These are phyloP conservation scores for Streblospio benedicti DNA, from an alignment of 1,140 invertebrate species.

Conservation along the genomic window DNA sequence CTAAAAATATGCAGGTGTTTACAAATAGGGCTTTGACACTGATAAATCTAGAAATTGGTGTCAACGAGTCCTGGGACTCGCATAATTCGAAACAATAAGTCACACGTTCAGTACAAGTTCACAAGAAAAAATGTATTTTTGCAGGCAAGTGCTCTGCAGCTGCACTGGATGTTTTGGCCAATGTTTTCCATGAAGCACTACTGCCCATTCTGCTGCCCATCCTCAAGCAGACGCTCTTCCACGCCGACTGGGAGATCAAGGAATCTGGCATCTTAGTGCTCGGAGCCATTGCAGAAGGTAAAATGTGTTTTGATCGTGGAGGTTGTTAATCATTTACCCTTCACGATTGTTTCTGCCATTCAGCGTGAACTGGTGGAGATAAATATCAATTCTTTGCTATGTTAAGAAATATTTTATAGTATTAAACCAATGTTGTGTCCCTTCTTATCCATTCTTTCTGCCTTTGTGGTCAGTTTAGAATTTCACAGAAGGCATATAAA, in stretches of 20 bases:
- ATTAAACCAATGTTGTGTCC: too few relatives aligned
- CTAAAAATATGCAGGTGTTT: too few relatives aligned
- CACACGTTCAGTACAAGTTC: too few relatives aligned
- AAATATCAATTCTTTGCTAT: too few relatives aligned
- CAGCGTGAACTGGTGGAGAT: background rate
- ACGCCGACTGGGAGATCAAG: conserved; percentile 92
- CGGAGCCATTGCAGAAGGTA: conserved; percentile 95
- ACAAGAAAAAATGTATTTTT: conserved; percentile 11
- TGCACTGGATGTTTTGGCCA: conserved; percentile 90
- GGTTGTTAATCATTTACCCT: background rate
- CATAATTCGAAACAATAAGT: too few relatives aligned
- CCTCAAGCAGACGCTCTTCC: conserved; percentile 91
- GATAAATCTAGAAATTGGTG: background rate
- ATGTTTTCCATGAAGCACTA: conserved; percentile 92
- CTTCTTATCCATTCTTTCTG: background rate
- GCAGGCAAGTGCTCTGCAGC: conserved; percentile 91
- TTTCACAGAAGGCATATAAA: too few relatives aligned
- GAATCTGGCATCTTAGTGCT: conserved; percentile 90
- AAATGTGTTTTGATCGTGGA: too few relatives aligned
- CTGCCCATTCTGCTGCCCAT: conserved; percentile 90
- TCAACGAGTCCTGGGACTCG: background rate
- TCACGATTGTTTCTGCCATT: background rate
- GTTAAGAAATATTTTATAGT: too few relatives aligned
- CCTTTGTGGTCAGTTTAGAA: background rate
- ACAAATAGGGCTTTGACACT: too few relatives aligned